A percentile compares a stretch with the other conserved stretches of the same genome.
Conservation (phyloP, 2,113 vertebrate species). For the Nicator chloris region DNA sequence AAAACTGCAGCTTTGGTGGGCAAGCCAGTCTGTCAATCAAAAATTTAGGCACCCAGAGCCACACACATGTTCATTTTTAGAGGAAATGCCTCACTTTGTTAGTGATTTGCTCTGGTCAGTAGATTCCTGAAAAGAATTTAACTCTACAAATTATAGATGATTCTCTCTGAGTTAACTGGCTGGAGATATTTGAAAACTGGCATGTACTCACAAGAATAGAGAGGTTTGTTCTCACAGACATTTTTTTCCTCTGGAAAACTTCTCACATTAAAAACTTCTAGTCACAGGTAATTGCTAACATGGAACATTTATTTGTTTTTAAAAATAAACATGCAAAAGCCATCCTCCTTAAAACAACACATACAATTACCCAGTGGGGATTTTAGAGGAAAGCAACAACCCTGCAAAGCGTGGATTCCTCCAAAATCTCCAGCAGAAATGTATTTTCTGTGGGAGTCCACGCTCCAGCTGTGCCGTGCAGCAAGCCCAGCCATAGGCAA, state of each 20-base stretch:
- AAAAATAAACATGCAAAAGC: constrained; percentile 51
- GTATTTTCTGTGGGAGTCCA: not conserved
- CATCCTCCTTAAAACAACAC: not conserved
- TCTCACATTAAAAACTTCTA: not conserved
- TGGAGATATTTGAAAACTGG: not conserved
- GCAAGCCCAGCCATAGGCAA: not conserved
- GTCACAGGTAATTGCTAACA: not conserved
- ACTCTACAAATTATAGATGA: not conserved
- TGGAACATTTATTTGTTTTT: not conserved
- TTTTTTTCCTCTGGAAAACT: not conserved
- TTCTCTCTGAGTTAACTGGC: not conserved
- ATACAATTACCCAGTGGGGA: not conserved
- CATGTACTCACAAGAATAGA: not conserved
- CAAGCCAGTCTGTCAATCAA: not conserved
- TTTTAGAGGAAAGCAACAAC: not conserved
- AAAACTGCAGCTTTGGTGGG: not conserved
- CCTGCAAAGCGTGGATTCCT: not conserved
- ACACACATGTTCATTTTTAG: not conserved
- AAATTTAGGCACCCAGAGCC: not conserved
- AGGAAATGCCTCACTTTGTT: not conserved
- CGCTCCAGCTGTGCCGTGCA: not conserved
- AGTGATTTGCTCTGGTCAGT: not conserved
- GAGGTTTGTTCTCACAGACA: not conserved
- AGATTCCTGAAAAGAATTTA: not conserved
- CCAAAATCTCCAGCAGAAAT: not conserved